A percentile compares a stretch with the other conserved stretches of the same genome.
Conservation (phyloP, 2,113 vertebrate genomes). For the Ceuthmochares aereus region DNA sequence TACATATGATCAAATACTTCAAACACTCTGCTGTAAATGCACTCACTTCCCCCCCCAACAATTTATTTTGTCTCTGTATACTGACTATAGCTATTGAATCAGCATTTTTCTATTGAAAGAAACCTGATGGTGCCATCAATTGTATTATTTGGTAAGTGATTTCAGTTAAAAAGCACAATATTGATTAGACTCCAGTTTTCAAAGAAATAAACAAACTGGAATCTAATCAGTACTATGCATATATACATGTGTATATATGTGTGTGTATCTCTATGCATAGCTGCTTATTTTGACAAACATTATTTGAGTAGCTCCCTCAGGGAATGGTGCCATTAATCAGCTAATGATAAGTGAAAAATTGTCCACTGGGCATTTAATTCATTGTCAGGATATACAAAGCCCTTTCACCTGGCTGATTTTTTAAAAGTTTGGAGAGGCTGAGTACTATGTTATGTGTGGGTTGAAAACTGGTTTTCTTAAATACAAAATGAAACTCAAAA, state of each 20-base stretch:
- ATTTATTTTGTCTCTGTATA: not conserved
- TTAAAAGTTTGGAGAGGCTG: not conserved
- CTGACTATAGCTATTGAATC: not conserved
- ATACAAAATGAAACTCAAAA: not conserved
- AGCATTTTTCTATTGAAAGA: not conserved
- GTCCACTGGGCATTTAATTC: not conserved
- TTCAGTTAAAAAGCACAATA: not conserved
- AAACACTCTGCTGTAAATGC: not conserved
- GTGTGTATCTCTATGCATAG: not conserved
- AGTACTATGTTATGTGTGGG: rapidly evolving
- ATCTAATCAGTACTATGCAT: not conserved
- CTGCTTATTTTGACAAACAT: not conserved
- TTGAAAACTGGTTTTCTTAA: not conserved
- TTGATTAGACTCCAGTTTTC: not conserved
- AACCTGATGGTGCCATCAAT: not conserved
- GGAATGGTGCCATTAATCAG: not conserved
- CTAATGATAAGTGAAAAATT: not conserved
- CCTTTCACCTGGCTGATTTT: not conserved
- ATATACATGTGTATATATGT: rapidly evolving
- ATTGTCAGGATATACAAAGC: not conserved
- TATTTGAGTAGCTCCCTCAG: not conserved
- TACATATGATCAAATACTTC: not conserved
- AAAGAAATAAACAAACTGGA: not conserved
- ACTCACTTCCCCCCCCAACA: not conserved
- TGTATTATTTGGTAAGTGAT: not conserved